Base-by-base conservation (phyloP, 2,113 vertebrate species). In the Theristicus caerulescens region DNA sequence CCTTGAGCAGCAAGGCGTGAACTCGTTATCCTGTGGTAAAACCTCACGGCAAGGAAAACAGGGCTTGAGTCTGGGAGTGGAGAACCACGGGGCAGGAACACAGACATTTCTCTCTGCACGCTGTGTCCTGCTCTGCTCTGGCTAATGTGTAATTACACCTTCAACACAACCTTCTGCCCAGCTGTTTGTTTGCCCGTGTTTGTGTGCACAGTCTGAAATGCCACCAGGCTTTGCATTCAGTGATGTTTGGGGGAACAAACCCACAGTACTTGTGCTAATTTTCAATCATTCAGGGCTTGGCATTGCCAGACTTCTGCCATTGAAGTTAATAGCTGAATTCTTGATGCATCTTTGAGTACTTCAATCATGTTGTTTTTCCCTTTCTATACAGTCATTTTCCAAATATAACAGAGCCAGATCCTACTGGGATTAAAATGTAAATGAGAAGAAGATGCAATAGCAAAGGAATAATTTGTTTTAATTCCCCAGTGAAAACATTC, bases 361-460 rank as follows among this genome's bases (percentile, higher is more conserved):
- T 83, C 84, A 95, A 9, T 78, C 36, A 22, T 59, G 71, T 73
- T 95, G 78, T 83, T 96, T 93, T 89, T 62, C 46, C 29, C 51
- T 95, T 95, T 72, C 76, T 88, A 0, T 72, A 34, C 59, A 91
- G 38, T 82, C 18, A 57, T 83, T 91, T 96, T 88, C 91, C 62
- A 88, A 85, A 81, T 78, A 80, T 62, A 85, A 95, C 42, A 95
- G 82, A 93, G 38, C 38, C 90, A 66, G 24, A 65, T 72, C 36
- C 94, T 91, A 46, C 58, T 58, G 94, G 96, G 93, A 96, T 94
- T 96, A 92, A 97, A 88, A 97, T 93, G 91, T 74, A 96, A 96
- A 97, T 94, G 91, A 96, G 93, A 73, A 3, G 26, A 94, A 86
- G 90, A 96, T 90, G 91, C 79, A 83, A 77, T 5, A 86, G 79